Conservation (phyloP, 2,888 invertebrate species). For the Hedya salicella region DNA sequence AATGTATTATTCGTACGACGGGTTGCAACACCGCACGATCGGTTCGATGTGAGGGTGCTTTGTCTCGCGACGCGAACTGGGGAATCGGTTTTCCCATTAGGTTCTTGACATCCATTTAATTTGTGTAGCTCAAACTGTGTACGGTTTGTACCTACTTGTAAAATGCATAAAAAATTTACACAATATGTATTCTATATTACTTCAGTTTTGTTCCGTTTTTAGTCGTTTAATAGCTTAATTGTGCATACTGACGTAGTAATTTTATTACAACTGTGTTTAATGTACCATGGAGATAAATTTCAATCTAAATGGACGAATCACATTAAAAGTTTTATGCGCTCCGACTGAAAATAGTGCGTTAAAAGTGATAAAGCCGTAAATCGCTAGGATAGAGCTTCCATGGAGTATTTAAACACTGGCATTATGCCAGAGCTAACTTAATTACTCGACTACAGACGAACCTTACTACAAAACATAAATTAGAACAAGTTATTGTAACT, state of each 20-base stretch:
- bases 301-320: conserved; percentile 30
- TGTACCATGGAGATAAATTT: conserved; percentile 27
- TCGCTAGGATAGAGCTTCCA: conserved; percentile 30
- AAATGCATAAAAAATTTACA: not conserved
- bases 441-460: conserved; percentile 21
- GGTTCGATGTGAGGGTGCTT: too few species aligned
- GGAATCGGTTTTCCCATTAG: not conserved
- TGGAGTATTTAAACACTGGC: conserved; percentile 37
- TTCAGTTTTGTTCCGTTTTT: too few species aligned
- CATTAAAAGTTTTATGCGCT: conserved; percentile 37
- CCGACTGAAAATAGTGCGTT: conserved; percentile 31
- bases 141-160: too few species aligned
- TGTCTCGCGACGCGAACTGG: not conserved
- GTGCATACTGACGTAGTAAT: not conserved
- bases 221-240: not conserved
- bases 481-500: not conserved
- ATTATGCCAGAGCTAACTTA: conserved; percentile 38
- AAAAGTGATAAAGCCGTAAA: conserved; percentile 41
- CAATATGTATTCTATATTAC: too few species aligned
- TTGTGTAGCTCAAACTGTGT: not conserved
- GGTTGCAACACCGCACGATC: not conserved
- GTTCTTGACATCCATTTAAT: not conserved
- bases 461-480: not conserved
- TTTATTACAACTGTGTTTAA: conserved; percentile 21
- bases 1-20: not conserved